Evolutionary conservation across 2,113 vertebrate genomes (phyloP).

Genomic region (Grus americana): DNA sequence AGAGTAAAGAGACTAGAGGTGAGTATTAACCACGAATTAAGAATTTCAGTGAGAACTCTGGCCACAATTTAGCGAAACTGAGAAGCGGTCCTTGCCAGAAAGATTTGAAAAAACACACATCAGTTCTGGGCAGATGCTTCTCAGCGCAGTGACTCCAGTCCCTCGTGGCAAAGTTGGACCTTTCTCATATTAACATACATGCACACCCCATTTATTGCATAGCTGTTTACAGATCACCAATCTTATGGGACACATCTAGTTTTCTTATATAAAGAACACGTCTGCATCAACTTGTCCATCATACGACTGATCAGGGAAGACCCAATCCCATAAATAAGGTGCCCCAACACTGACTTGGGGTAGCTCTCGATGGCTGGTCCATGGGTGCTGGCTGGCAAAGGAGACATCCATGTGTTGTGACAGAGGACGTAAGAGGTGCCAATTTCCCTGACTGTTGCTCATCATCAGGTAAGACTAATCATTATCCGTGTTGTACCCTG

Average conservation of each 20-base stretch:
- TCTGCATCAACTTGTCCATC: neutral
- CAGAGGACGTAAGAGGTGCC: neutral
- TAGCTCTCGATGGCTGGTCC: neutral
- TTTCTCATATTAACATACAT: neutral
- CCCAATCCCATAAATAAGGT: neutral
- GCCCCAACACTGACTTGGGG: too few relatives aligned
- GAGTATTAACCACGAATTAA: neutral
- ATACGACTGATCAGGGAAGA: neutral
- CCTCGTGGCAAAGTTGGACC: neutral
- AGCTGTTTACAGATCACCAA: neutral
- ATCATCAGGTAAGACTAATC: neutral
- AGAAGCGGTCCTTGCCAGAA: neutral
- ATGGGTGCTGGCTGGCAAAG: neutral
- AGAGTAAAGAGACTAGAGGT: neutral
- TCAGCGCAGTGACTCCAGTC: neutral
- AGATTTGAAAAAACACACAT: neutral
- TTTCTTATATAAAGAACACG: neutral
- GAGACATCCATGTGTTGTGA: fast-evolving
- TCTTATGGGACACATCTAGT: neutral
- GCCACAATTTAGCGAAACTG: neutral
- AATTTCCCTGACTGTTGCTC: neutral
- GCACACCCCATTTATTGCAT: fast-evolving
- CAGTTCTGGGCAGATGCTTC: neutral
- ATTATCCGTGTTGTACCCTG: neutral
- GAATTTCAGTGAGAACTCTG: neutral